These are phyloP conservation scores for Takifugu ocellatus DNA, from an alignment of 2,797 vertebrate genomes.

Conservation along the genomic window DNA sequence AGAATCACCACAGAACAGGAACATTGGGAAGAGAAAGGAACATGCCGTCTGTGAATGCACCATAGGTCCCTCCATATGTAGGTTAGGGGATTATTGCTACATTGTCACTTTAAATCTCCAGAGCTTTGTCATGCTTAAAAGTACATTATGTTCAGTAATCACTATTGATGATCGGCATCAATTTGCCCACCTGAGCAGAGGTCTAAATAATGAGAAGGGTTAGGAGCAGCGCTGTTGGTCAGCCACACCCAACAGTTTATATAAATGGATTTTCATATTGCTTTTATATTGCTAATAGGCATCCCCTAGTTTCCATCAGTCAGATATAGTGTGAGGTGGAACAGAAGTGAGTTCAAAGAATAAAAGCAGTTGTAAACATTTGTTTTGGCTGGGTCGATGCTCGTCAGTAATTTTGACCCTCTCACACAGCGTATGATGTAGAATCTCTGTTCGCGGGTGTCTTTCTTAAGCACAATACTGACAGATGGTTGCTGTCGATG, in stretches of 20 bases:
- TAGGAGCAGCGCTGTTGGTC: neutral
- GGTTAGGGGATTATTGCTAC: neutral
- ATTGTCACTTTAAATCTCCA: neutral
- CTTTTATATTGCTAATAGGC: too few relatives aligned
- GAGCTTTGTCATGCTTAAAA: neutral
- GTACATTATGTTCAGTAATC: neutral
- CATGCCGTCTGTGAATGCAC: neutral
- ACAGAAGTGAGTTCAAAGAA: too few relatives aligned
- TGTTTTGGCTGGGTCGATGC: too few relatives aligned
- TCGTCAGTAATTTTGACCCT: too few relatives aligned
- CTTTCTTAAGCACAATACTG: conserved; percentile 39
- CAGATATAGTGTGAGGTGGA: too few relatives aligned
- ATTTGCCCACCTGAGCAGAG: conserved; percentile 1
- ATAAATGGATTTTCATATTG: neutral
- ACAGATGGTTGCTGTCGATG: conserved; percentile 48
- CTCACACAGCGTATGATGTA: too few relatives aligned
- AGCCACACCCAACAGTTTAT: neutral
- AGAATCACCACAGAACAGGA: too few relatives aligned
- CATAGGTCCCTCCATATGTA: neutral
- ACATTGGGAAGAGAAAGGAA: conserved; percentile 4
- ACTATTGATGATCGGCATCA: neutral
- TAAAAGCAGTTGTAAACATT: too few relatives aligned
- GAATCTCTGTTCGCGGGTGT: too few relatives aligned
- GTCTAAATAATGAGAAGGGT: conserved; percentile 1
- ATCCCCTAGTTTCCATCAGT: too few relatives aligned